Conservation (phyloP, 2,797 vertebrate species). For the Smutsia temminckii region DNA sequence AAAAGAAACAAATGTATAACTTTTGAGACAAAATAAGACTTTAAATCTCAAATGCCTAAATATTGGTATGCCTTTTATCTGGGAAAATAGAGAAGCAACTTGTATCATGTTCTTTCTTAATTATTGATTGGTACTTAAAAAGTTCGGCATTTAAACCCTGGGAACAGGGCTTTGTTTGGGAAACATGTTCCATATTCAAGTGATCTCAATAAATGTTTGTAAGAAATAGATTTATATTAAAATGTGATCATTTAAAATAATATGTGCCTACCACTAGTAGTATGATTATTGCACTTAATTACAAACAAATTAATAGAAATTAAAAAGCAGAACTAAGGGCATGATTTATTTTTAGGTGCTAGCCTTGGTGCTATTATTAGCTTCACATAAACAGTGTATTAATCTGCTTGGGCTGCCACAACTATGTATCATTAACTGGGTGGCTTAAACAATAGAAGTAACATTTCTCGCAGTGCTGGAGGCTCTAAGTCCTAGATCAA, state of each 20-base stretch:
- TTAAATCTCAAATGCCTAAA: slow-evolving; percentile 26
- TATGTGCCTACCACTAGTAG: not conserved
- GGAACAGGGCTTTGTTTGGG: not conserved
- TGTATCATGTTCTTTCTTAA: slow-evolving; percentile 40
- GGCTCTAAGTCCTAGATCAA: not conserved
- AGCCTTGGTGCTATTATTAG: not conserved
- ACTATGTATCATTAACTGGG: not conserved
- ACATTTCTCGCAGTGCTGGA: not conserved
- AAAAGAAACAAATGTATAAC: not conserved
- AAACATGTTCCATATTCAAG: not conserved
- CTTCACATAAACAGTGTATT: not conserved
- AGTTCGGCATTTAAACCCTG: not conserved
- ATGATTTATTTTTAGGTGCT: not conserved
- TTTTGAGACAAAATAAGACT: slow-evolving; percentile 30
- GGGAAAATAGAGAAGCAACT: not conserved
- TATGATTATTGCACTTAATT: not conserved
- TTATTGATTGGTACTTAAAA: not conserved
- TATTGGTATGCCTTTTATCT: slow-evolving; percentile 2
- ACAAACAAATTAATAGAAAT: not conserved
- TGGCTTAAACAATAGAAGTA: not conserved
- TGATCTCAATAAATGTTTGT: slow-evolving; percentile 12
- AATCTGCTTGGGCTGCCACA: not conserved
- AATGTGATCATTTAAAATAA: not conserved
- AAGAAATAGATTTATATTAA: not conserved
- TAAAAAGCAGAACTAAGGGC: not conserved